Evolutionary conservation across 2,888 invertebrate genomes (phyloP), one percentile per base, ranked within the genome.

Genomic region (Xylota segnis): DNA sequence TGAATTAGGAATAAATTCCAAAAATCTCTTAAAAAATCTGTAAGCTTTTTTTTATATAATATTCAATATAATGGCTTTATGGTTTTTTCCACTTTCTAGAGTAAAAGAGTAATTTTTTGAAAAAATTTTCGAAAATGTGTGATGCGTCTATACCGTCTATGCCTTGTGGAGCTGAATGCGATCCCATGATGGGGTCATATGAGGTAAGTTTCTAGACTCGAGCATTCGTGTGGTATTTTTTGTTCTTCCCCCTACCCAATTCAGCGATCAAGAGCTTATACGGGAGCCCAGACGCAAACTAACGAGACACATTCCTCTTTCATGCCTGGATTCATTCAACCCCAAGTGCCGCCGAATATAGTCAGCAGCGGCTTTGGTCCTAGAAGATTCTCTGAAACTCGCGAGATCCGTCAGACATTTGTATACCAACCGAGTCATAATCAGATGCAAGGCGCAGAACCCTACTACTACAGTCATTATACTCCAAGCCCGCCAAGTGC

Each of bases 381-480:
- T 9, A 90, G 90, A 27, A 88, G 88, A 5, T 89, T 91, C n/a
- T 90, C 90, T 54, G 91, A 91, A 71, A 91, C 91, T 2, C 89
- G 90, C 50, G 91, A 91, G 88, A 89, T 91, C 10, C 90, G 90
- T 72, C 90, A 91, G 75, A 89, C 90, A 10, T 89, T 91, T 54
- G 84, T 91, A 56, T 91, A 91, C 76, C 91, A 91, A 76, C 91
- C 91, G 2, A 91, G 90, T 37, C 90, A 90, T 87, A 87, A 91
- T 58, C 91, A 90, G 12, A 88, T 89, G 7, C 23, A 23, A 23
- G 2, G 89, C 91, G 4, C 84, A 86, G 5, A 90, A 91, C 72
- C 23, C 2, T 91, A 90, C 71, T 90, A 90, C 83, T 90, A 90
- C 65, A 90, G 90, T 88, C 89, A 90, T 5, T 89, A 89, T 34